A percentile compares a stretch with the other conserved stretches of the same genome.
Evolutionary conservation across 2,888 invertebrate genomes (phyloP).

Genomic region (Drosophila testacea): DNA sequence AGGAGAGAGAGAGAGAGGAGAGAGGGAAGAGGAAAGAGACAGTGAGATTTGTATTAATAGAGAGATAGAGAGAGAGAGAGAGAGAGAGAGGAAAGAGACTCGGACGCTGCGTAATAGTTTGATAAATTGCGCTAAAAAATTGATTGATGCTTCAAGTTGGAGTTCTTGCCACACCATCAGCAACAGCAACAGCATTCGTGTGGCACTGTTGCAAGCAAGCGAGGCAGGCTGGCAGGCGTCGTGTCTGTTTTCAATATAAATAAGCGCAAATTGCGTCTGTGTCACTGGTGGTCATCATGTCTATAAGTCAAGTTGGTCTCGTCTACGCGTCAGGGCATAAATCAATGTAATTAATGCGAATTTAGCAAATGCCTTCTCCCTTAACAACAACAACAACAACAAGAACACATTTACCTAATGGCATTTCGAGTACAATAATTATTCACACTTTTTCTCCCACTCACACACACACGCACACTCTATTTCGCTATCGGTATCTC

Average conservation of each 20-base stretch:
- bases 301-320: conserved; percentile 62
- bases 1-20: background rate
- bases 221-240: conserved; percentile 1
- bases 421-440: conserved; percentile 70
- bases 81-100: conserved; percentile 12
- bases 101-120: conserved; percentile 65
- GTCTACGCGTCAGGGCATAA: conserved; percentile 65
- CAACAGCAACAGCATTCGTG: conserved; percentile 2
- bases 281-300: conserved; percentile 55
- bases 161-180: conserved; percentile 17
- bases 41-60: background rate
- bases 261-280: conserved; percentile 47
- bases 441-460: conserved; percentile 58
- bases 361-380: conserved; percentile 60
- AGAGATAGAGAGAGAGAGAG: conserved; percentile 12
- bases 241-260: conserved; percentile 53
- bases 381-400: conserved; percentile 6
- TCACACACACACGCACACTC: background rate
- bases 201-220: conserved; percentile 8
- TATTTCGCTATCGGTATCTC: background rate
- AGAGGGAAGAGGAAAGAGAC: background rate
- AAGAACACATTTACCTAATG: conserved; percentile 55
- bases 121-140: conserved; percentile 77
- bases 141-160: conserved; percentile 68
- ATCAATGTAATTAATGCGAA: conserved; percentile 80